Evolutionary conservation across 2,797 vertebrate genomes (phyloP), one percentile per base, ranked within the genome.

Genomic region (Pseudochirops corinnae): DNA sequence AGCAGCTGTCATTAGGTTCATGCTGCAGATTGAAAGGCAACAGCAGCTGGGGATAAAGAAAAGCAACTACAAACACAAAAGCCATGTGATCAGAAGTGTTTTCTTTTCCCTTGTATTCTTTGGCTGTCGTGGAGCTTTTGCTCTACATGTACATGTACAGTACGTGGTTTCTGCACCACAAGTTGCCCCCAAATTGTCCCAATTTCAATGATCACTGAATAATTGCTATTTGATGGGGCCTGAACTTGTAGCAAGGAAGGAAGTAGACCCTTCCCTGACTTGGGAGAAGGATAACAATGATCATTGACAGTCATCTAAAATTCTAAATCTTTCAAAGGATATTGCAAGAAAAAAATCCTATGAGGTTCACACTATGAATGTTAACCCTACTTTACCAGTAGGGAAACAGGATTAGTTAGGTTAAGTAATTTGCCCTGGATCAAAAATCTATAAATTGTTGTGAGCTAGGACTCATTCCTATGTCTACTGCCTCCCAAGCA

Each of bases 1-100:
- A 92, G 56, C 95, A 97, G 95, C 94, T 98, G 97, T 93, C 96
- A 92, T 92, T 92, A 92, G 94, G 95, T 96, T 96, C 90, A 91
- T 95, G 55, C 90, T 56, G 92, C 53, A 2, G 1, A 33, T 1
- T 90, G 93, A 97, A 96, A 92, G 87, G 5, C 92, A 29, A 31
- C 24, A 94, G 39, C 97, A 98, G 96, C 97, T 96, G 94, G 82
- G 94, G 96, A 74, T 39, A 24, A 52, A 60, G 90, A 95, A 90
- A 90, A 92, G 56, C 67, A 95, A 55, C 93, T 82, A 90, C 4
- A 7, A 56, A 95, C 95, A 96, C 91, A 95, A 87, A 91, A 94
- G 58, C n/a, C 50, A 46, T 90, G 92, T 33, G 74, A 31, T 94
- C 52, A 92, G 82, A 91, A 90, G 53, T 67, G 52, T 92, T 97